Base-by-base conservation (phyloP, 2,797 vertebrate genomes). In the Tapirus indicus region DNA sequence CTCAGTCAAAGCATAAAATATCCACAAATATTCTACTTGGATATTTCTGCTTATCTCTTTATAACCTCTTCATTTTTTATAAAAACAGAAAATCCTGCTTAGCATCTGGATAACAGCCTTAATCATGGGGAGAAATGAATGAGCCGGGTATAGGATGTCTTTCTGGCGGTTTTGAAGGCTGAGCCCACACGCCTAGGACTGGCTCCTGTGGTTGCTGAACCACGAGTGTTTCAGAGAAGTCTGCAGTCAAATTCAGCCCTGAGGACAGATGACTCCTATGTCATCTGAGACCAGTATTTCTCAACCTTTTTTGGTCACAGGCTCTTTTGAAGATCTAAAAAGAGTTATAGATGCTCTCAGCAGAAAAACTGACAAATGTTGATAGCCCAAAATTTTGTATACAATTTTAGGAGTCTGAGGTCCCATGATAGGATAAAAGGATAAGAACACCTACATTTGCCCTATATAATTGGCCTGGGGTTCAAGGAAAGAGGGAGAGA, bases 21-120 rank as follows among this genome's bases (percentile, higher is more conserved):
- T 12, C 14, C 49, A 69, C 21, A 56, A 69, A 88, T 29, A 80
- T 84, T 91, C 85, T 82, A 27, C 71, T 84, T 69, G 93, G 77
- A 44, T 58, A 38, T 71, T 96, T 96, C 83, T 77, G 38, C 29
- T 85, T 88, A 94, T 94, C n/a, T 78, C 80, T 92, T 92, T 49
- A 80, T 90, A 62, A 52, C 10, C 8, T 62, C 58, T 7, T 66
- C 25, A 44, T 10, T n/a, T 44, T 85, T 47, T n/a, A 18, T 60
- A 47, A 52, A 35, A 79, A 78, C 32, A 90, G 44, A 77, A 91
- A 91, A 16, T 1, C 16, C 52, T 85, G 82, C 44, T 90, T 23
- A 49, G 85, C 68, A 60, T 71, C 87, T 90, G 60, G 74, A 41
- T 78, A 71, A n/a, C 82, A 49, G 49, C 27, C 68, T 84, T 80